A percentile compares a stretch with the other conserved stretches of the same genome.
Conservation (phyloP, 2,113 vertebrate genomes). For the Cisticola juncidis region DNA sequence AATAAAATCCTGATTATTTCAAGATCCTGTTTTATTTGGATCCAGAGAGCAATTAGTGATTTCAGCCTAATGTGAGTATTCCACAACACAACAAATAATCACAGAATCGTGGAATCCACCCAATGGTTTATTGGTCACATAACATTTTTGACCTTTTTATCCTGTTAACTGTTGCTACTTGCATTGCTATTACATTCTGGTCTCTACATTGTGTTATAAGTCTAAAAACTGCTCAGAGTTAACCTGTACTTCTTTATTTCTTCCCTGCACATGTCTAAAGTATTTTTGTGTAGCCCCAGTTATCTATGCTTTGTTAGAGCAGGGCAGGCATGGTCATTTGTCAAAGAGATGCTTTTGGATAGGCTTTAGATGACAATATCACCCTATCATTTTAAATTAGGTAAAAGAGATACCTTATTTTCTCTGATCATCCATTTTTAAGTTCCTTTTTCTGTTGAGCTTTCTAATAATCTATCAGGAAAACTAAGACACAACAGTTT, state of each 20-base stretch:
- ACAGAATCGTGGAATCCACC: background rate
- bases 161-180: background rate
- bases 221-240: background rate
- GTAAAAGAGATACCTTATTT: background rate
- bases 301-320: background rate
- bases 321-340: background rate
- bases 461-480: background rate
- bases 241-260: background rate
- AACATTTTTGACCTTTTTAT: background rate
- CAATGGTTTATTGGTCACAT: background rate
- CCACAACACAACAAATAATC: background rate
- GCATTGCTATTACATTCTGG: background rate
- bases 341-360: background rate
- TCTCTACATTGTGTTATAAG: background rate
- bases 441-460: background rate
- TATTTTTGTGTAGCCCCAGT: background rate
- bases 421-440: background rate
- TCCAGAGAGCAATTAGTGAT: background rate
- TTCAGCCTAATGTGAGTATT: background rate
- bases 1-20: background rate
- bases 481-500: background rate
- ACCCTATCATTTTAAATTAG: background rate
- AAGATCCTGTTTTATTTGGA: background rate
- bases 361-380: background rate
- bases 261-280: background rate